Evolutionary conservation across 1,140 invertebrate species (phyloP).

Genomic region (Atta cephalotes): DNA sequence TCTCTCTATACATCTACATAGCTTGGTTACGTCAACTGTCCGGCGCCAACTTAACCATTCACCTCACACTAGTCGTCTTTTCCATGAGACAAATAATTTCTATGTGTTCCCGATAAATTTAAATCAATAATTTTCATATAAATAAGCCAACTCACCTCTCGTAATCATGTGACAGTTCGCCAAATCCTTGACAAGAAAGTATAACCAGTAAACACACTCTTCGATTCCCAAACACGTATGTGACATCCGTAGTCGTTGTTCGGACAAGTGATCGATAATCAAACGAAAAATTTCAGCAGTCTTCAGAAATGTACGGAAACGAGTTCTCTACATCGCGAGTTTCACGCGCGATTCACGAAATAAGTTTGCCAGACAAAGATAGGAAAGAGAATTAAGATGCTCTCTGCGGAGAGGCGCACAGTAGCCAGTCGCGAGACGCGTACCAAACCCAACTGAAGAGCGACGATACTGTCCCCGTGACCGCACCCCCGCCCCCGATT

Average conservation of each 20-base stretch:
- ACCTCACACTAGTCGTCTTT: not conserved
- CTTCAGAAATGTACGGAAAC: not conserved
- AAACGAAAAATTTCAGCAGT: conserved; percentile 31
- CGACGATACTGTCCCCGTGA: conserved; percentile 77
- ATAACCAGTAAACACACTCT: conserved; percentile 55
- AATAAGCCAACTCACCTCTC: conserved; percentile 24
- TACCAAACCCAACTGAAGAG: conserved; percentile 84
- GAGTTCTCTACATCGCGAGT: not conserved
- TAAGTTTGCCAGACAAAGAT: not conserved
- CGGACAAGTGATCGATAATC: conserved; percentile 35
- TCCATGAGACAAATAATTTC: not conserved
- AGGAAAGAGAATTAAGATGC: not conserved
- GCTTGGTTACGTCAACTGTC: conserved; percentile 28
- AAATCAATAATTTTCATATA: not conserved
- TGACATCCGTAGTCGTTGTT: conserved; percentile 34
- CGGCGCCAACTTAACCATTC: conserved; percentile 12
- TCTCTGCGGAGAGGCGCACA: conserved; percentile 39
- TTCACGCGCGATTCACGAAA: conserved; percentile 3
- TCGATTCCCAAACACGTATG: conserved; percentile 15
- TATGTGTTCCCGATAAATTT: not conserved
- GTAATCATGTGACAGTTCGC: conserved; percentile 8
- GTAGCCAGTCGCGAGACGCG: conserved; percentile 80
- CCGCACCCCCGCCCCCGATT: conserved; percentile 82
- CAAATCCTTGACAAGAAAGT: conserved; percentile 23
- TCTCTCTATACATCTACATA: not conserved